phyloP scores from a whole-genome alignment of 2,888 invertebrate species.

The Chymomyza caudatula region DNA sequence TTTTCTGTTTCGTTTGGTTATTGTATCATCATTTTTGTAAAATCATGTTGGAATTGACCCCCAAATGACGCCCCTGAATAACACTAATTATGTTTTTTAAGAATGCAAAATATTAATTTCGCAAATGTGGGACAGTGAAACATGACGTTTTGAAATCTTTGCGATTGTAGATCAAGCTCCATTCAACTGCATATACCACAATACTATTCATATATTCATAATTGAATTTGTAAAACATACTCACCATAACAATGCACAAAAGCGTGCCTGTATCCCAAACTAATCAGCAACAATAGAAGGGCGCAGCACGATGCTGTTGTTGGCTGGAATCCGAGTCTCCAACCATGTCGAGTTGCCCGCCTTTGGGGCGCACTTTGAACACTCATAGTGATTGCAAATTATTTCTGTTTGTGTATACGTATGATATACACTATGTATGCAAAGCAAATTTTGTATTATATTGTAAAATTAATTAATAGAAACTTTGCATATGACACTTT shows the following conservation, averaged over 20 bases:
- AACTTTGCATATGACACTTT: slow-evolving; percentile 38
- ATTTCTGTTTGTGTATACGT: slow-evolving; percentile 14
- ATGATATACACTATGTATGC: slow-evolving; percentile 8
- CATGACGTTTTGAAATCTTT: neutral
- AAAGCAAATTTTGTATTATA: slow-evolving; percentile 40
- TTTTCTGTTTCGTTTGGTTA: too few relatives aligned
- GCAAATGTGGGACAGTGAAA: neutral
- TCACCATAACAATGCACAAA: slow-evolving; percentile 65
- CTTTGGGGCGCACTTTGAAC: slow-evolving; percentile 64
- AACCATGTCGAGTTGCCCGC: slow-evolving; percentile 45
- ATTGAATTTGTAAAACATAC: slow-evolving; percentile 37
- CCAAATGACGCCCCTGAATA: too few relatives aligned
- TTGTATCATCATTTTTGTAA: too few relatives aligned
- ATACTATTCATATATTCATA: slow-evolving; percentile 16
- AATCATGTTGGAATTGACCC: too few relatives aligned
- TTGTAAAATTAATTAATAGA: slow-evolving; percentile 64
- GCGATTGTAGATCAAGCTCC: neutral
- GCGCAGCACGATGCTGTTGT: slow-evolving; percentile 28
- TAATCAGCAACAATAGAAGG: slow-evolving; percentile 55
- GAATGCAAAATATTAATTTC: neutral
- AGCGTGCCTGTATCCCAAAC: slow-evolving; percentile 52
- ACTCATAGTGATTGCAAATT: slow-evolving; percentile 68
- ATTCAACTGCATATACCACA: slow-evolving; percentile 37
- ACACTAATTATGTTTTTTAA: too few relatives aligned
- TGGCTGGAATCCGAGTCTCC: slow-evolving; percentile 25